Evolutionary conservation across 1,140 invertebrate genomes (phyloP), one percentile per base, ranked within the genome.

Genomic region (Agrypnia vestita): DNA sequence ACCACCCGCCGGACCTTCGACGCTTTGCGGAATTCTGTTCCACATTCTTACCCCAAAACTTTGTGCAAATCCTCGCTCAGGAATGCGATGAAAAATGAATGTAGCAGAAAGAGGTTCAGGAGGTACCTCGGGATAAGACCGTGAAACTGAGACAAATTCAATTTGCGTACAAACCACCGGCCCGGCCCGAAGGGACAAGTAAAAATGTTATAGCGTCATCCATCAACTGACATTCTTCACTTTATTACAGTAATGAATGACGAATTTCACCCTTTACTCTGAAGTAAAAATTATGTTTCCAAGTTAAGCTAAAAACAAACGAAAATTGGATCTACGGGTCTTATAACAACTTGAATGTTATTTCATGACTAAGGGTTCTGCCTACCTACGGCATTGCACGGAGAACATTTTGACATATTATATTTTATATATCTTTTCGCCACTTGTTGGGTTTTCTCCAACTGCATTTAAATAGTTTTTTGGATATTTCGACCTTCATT

Each of bases 11-110:
- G 64, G 21, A 69, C 64, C 64, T 69, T 69, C 46, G 64, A 69
- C 64, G 46, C 64, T 46, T 15, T 47, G 46, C n/a, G 64, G 64
- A 69, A 69, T 69, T 69, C 46, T 21, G 64, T 69, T 49, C 17
- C 15, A 69, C 64, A 69, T 69, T 69, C 64, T 69, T 69, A 46
- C 64, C 44, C 44, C 4, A 17, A 21, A 69, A 69, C 43, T 47
- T 69, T 15, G n/a, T 44, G 43, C 15, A 46, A 69, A 69, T 69
- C 64, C 64, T 69, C 43, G 64, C 15, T n/a, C 43, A 47, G 44
- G 64, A 69, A 69, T 69, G 64, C 21, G 64, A 69, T 69, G 64
- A 69, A 69, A 69, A 69, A 69, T 69, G 64, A 44, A 47, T 69
- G 64, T 69, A 64, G 25, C 61, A 19, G 44, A 69, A 69, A 43